phyloP scores from a whole-genome alignment of 2,113 vertebrate species.

The Uria aalge region DNA sequence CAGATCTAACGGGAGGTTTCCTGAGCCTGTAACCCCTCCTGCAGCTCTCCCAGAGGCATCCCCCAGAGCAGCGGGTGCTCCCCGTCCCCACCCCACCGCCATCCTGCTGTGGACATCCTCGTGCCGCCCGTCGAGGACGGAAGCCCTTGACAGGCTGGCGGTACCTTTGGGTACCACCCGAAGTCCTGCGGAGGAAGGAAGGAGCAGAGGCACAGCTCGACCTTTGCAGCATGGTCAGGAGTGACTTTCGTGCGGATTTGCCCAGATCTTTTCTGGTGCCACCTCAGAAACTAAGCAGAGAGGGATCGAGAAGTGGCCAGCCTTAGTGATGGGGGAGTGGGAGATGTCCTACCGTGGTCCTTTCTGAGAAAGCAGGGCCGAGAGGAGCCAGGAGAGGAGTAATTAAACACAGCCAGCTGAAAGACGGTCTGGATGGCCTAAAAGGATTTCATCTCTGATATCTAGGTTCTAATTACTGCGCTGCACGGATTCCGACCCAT shows the following conservation, averaged over 20 bases:
- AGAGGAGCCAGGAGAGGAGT: not conserved
- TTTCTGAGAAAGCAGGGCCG: not conserved
- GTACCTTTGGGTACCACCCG: too few relatives aligned
- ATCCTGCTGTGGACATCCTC: not conserved
- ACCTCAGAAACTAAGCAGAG: not conserved
- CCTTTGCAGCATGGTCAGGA: not conserved
- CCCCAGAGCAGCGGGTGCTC: not conserved
- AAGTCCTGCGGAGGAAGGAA: rapidly evolving
- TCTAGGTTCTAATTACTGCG: not conserved
- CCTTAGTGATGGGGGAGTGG: rapidly evolving
- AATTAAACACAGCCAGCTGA: not conserved
- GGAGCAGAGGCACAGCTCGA: rapidly evolving
- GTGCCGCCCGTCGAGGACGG: not conserved
- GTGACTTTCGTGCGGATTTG: not conserved
- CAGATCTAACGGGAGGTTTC: not conserved
- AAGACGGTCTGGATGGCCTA: not conserved
- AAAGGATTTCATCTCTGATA: not conserved
- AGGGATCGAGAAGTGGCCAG: not conserved
- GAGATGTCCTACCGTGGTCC: not conserved
- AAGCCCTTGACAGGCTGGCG: not conserved
- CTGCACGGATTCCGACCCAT: not conserved
- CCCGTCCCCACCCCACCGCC: rapidly evolving
- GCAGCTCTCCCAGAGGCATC: not conserved
- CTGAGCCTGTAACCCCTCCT: not conserved
- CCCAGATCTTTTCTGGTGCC: not conserved